Conservation (phyloP, 1,140 invertebrate species). For the Lasioglossum baleicum region DNA sequence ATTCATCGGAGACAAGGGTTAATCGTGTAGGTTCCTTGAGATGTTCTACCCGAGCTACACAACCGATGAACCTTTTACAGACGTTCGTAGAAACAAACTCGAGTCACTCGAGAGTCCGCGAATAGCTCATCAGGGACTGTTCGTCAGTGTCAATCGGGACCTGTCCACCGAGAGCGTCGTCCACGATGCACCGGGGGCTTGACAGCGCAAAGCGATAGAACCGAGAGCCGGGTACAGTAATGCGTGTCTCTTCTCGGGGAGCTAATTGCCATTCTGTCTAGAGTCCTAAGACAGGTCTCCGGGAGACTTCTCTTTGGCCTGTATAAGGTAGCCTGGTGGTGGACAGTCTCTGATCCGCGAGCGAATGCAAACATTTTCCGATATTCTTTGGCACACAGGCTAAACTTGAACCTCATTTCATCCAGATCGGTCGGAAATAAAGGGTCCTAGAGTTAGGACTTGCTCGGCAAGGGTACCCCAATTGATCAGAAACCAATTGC, state of each 20-base stretch:
- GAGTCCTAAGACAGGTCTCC: slow-evolving; percentile 20
- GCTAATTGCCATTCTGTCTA: slow-evolving; percentile 48
- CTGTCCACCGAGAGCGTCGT: background rate
- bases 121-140: slow-evolving; percentile 3
- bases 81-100: slow-evolving; percentile 5
- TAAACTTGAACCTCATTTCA: too few relatives aligned
- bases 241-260: slow-evolving; percentile 14
- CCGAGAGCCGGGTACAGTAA: background rate
- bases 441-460: too few relatives aligned
- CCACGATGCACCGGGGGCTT: background rate
- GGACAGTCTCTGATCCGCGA: too few relatives aligned
- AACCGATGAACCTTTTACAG: slow-evolving; percentile 3
- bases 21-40: background rate
- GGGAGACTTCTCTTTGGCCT: slow-evolving; percentile 21
- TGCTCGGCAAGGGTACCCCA: too few relatives aligned
- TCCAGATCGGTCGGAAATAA: too few relatives aligned
- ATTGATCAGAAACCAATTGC: too few relatives aligned
- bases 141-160: slow-evolving; percentile 5
- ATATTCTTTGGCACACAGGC: background rate
- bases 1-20: slow-evolving; percentile 1
- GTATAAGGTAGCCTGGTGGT: slow-evolving; percentile 16
- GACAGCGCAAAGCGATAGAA: slow-evolving; percentile 3
- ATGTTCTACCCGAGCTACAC: background rate
- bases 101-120: background rate
- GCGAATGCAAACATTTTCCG: slow-evolving; percentile 7